Evolutionary conservation across 2,888 invertebrate species (phyloP).

Genomic region (Rotaria macrura): DNA sequence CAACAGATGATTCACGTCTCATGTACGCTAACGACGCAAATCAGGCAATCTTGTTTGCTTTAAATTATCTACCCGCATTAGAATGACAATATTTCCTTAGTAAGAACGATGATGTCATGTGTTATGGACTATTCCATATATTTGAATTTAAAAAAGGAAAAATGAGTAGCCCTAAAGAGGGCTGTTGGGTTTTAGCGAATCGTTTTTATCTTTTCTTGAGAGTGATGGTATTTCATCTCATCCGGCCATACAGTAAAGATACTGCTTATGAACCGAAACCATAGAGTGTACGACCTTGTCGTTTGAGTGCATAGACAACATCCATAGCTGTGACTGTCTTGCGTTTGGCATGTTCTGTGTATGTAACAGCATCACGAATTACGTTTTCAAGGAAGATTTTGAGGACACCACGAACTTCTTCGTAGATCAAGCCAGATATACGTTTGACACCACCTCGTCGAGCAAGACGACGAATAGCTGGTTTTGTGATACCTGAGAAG

Average conservation of each 20-base stretch:
- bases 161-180: no score
- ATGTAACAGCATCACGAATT: slow-evolving; percentile 71
- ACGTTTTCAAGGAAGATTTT: slow-evolving; percentile 73
- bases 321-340: slow-evolving; percentile 81
- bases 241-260: not conserved
- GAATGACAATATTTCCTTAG: no score
- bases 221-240: not conserved
- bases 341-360: slow-evolving; percentile 74
- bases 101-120: no score
- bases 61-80: no score
- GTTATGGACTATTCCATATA: no score
- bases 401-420: slow-evolving; percentile 67
- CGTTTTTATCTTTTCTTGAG: not conserved
- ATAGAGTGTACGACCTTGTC: slow-evolving; percentile 69
- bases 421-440: slow-evolving; percentile 67
- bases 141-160: no score
- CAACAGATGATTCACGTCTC: no score
- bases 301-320: slow-evolving; percentile 71
- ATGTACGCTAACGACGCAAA: no score
- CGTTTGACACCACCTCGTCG: slow-evolving; percentile 58
- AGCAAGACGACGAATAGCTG: slow-evolving; percentile 66
- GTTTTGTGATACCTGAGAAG: slow-evolving; percentile 57
- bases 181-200: no score
- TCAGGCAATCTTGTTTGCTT: no score
- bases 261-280: slow-evolving; percentile 57